These are phyloP conservation scores for Aviceda subcristata DNA, from an alignment of 2,113 vertebrate species.

Conservation along the genomic window DNA sequence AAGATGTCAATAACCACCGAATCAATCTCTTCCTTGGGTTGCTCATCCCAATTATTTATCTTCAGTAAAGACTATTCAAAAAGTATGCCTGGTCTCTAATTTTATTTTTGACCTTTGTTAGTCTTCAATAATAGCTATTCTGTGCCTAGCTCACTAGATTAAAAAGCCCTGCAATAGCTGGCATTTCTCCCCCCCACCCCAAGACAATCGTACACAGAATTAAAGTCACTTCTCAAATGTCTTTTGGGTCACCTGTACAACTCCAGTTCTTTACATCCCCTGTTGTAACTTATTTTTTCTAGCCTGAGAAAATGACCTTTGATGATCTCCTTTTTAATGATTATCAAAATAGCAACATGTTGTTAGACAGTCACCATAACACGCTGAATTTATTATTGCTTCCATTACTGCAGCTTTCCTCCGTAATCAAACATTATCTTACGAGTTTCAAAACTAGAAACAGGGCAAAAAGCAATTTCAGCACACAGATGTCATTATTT, in stretches of 20 bases:
- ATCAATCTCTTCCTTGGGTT: not conserved
- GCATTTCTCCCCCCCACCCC: not conserved
- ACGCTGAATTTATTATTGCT: not conserved
- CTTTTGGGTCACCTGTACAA: not conserved
- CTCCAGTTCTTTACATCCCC: not conserved
- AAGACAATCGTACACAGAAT: accelerated
- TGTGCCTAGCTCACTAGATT: not conserved
- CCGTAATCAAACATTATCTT: not conserved
- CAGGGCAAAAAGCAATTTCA: not conserved
- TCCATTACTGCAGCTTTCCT: not conserved
- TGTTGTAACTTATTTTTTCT: not conserved
- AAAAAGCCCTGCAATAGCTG: not conserved
- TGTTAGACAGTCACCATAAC: not conserved
- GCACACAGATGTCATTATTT: not conserved
- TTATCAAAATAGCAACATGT: not conserved
- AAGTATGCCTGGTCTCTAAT: not conserved
- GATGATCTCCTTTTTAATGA: not conserved
- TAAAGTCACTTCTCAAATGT: not conserved
- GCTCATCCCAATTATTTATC: not conserved
- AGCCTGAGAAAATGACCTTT: not conserved
- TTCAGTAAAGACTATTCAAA: not conserved
- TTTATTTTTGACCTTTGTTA: not conserved
- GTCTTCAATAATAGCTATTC: not conserved
- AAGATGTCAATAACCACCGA: not conserved
- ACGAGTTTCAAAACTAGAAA: not conserved